Base-by-base conservation (phyloP, 2,797 vertebrate genomes). In the Megaceryle alcyon region DNA sequence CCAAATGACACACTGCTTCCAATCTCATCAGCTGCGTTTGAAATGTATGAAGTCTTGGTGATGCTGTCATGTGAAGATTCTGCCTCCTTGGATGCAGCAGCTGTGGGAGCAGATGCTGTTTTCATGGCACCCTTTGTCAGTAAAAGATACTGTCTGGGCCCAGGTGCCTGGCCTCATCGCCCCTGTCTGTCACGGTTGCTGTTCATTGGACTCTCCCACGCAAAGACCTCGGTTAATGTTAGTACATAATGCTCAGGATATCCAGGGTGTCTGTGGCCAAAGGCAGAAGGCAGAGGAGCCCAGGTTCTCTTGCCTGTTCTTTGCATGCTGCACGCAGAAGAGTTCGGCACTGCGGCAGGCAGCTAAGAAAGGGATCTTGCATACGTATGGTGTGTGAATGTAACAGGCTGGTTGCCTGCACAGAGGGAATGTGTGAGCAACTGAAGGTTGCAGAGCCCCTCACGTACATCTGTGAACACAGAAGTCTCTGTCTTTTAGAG, bases 231-330 rank as follows among this genome's bases (percentile, higher is more conserved):
- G 1, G 10, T 60, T 76, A 48, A 20, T n/a, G 33, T 48, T 88
- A 53, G 59, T 80, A 60, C 82, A 49, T 63, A n/a, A 31, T 17
- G 86, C 85, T 92, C 82, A 84, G 89, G 82, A 84, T 73, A 60
- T n/a, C 83, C 59, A 28, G 73, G 31, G 33, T 82, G 73, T 75
- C 72, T 63, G 76, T 53, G 72, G 63, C 83, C 68, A 35, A 46
- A 84, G 64, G 57, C 85, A 82, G 69, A 53, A 92, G 49, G 57
- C 66, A 49, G 73, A 79, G 73, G 25, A 85, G 77, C 25, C n/a
- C 20, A 7, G 14, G 37, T 82, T 68, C 44, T 88, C 26, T 10
- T 17, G 56, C 44, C 61, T 65, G 57, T 71, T 92, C n/a, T 57
- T 37, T 65, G 88, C 31, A 7, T 0, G 0, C 33, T 64, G 48